Evolutionary conservation across 2,888 invertebrate species (phyloP).

Genomic region (Mythimna vitellina): DNA sequence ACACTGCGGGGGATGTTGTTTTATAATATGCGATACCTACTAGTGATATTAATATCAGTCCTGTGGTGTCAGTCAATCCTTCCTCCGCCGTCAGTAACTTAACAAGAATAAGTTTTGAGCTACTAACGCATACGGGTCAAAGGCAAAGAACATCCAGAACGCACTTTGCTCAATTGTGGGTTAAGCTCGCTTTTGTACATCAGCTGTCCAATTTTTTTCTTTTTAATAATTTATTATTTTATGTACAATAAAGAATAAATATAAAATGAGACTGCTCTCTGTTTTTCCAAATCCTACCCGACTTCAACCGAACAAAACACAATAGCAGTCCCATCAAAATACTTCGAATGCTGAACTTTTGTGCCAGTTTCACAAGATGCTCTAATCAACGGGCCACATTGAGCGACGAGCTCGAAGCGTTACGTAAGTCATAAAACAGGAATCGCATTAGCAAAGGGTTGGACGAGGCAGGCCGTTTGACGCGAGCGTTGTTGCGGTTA

Average conservation of each 20-base stretch:
- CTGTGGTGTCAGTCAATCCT: too few species aligned
- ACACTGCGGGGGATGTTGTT: too few species aligned
- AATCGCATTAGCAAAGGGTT: constrained; percentile 88
- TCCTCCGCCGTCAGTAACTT: too few species aligned
- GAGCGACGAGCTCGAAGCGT: constrained; percentile 66
- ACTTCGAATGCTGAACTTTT: constrained; percentile 35
- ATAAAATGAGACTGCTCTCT: too few species aligned
- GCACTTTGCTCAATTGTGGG: too few species aligned
- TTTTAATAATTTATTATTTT: too few species aligned
- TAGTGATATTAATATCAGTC: too few species aligned
- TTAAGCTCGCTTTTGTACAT: too few species aligned
- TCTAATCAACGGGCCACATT: constrained; percentile 73
- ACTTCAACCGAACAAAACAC: not conserved
- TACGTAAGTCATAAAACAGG: constrained; percentile 85
- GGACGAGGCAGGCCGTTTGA: constrained; percentile 77
- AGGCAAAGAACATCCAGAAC: not conserved
- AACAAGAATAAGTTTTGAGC: not conserved
- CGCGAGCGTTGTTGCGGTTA: constrained; percentile 71
- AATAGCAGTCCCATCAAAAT: constrained; percentile 33
- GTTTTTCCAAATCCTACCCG: not conserved
- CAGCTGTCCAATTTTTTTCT: too few species aligned
- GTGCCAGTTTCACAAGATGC: constrained; percentile 67
- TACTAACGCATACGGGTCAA: not conserved
- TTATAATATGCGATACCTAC: too few species aligned
- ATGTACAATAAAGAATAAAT: too few species aligned